Percentiles rank a stretch among this genome's conserved stretches.
Conservation (phyloP, 2,888 invertebrate species). For the Lumbricus terrestris region DNA sequence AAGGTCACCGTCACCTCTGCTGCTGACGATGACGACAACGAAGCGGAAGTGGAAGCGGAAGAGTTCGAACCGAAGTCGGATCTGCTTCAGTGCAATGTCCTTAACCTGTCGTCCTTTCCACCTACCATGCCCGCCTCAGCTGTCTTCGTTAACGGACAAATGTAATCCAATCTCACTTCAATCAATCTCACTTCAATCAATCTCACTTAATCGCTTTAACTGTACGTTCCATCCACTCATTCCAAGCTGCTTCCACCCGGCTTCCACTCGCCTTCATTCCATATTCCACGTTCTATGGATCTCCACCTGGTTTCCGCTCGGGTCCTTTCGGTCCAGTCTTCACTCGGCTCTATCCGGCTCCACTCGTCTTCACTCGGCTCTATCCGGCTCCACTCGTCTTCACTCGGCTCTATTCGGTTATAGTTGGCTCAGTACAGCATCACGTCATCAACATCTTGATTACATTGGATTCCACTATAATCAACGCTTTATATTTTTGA, state of each 20-base stretch:
- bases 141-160: slow-evolving; percentile 13
- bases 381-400: neutral
- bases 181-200: neutral
- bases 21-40: neutral
- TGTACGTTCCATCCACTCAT: neutral
- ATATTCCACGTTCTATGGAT: too few relatives aligned
- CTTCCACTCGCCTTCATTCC: too few relatives aligned
- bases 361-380: neutral
- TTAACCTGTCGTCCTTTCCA: slow-evolving; percentile 30
- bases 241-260: neutral
- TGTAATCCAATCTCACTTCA: neutral
- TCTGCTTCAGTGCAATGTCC: slow-evolving; percentile 28
- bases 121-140: slow-evolving; percentile 30
- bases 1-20: slow-evolving; percentile 8
- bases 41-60: slow-evolving; percentile 20
- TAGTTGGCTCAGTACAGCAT: neutral
- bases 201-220: too few relatives aligned
- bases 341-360: too few relatives aligned
- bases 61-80: slow-evolving; percentile 24
- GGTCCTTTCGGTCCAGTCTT: too few relatives aligned
- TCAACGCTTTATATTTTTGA: too few relatives aligned
- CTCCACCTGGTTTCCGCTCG: too few relatives aligned
- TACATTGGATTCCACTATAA: too few relatives aligned
- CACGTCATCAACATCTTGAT: too few relatives aligned
- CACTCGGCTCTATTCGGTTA: neutral